Evolutionary conservation across 2,113 vertebrate species (phyloP), one percentile per base, ranked within the genome.

Genomic region (Phylloscopus whistleri): DNA sequence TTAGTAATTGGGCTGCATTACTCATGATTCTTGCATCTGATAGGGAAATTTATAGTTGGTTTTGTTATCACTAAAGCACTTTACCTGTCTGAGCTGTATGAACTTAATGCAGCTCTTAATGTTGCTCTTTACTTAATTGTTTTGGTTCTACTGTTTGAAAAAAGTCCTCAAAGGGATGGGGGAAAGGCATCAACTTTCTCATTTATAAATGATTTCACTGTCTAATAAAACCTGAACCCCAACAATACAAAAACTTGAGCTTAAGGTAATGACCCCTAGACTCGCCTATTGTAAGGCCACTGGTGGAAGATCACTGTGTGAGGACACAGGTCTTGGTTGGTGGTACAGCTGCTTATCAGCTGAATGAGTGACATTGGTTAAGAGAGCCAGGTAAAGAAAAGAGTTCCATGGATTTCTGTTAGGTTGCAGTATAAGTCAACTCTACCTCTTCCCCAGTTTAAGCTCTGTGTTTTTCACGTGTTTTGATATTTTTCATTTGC

Each of bases 1-100:
- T 85, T 59, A 80, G 41, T 84, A 90, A 95, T 76, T 96, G 80
- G 44, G 35, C 59, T 63, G 52, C 22, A 52, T 90, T 93, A 94
- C 22, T 89, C 12, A 68, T 56, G 24, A 82, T 46, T 68, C 26
- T 76, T 84, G 41, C 33, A 89, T 78, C 72, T 78, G 90, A 94
- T 89, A 84, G 27, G 76, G 69, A 78, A 93, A 81, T 60, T 60
- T n/a, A 27, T 39, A 70, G 87, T 63, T 79, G 81, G 28, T 81
- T 88, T 74, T 88, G 41, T 90, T 90, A 93, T 94, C 90, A 4
- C 37, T 53, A 55, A 85, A 76, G 63, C n/a, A 39, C 31, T 80
- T 87, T 15, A 85, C 60, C 63, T 31, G 15, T 49, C 78, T 93
- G 83, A 89, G 72, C 76, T 74, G 26, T 62, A 55, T 20, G 46